Evolutionary conservation across 2,888 invertebrate species (phyloP).

Genomic region (Drosophila eohydei): DNA sequence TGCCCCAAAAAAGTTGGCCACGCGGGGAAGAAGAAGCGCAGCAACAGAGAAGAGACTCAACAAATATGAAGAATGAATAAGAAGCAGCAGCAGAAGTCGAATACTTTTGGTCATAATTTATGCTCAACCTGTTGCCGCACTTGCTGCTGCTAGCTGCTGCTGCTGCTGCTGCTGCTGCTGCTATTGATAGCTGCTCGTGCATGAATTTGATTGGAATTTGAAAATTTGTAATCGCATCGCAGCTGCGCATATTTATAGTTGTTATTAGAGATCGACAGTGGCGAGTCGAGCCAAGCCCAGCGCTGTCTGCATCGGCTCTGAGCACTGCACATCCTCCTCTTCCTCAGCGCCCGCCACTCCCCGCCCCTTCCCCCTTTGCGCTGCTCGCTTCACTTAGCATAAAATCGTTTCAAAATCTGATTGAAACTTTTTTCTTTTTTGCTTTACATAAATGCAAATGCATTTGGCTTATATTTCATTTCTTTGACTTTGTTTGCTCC

Average conservation of each 20-base stretch:
- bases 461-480: not conserved
- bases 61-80: constrained; percentile 10
- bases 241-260: constrained; percentile 46
- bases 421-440: constrained; percentile 1
- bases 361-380: not conserved
- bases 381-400: constrained; percentile 44
- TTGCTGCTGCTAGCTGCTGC: constrained; percentile 19
- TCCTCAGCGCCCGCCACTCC: not conserved
- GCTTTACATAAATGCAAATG: constrained; percentile 27
- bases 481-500: not conserved
- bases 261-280: constrained; percentile 21
- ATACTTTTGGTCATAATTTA: constrained; percentile 66
- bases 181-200: constrained; percentile 45
- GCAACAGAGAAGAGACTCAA: constrained; percentile 26
- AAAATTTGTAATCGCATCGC: constrained; percentile 26
- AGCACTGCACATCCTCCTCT: constrained; percentile 1
- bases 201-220: constrained; percentile 33
- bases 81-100: constrained; percentile 4
- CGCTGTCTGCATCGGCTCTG: not conserved
- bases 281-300: not conserved
- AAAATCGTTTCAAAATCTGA: constrained; percentile 36
- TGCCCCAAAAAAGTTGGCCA: constrained; percentile 3
- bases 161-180: constrained; percentile 22
- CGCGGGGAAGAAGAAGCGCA: not conserved
- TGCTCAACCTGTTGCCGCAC: constrained; percentile 70